These are phyloP conservation scores for Manis javanica DNA, from an alignment of 2,797 vertebrate species.

Conservation along the genomic window DNA sequence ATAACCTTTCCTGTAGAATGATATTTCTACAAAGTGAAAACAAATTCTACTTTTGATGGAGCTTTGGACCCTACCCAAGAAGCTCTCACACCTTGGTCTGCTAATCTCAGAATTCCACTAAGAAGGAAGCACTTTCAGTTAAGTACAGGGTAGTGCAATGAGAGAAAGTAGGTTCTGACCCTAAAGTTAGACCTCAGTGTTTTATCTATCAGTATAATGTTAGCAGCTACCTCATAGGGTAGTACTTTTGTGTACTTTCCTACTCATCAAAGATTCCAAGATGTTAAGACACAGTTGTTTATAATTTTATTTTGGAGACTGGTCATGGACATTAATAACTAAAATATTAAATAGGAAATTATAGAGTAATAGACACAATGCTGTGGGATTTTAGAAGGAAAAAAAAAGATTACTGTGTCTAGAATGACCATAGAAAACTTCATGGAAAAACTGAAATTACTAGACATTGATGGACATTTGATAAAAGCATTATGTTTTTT, in stretches of 20 bases:
- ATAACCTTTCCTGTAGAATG: background rate
- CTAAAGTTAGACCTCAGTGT: background rate
- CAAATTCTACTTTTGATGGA: background rate
- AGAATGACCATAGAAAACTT: background rate
- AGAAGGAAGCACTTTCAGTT: background rate
- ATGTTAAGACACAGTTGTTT: background rate
- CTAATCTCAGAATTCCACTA: background rate
- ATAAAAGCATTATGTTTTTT: background rate
- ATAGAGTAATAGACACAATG: background rate
- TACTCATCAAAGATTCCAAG: background rate
- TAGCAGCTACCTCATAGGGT: background rate
- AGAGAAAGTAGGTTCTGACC: background rate
- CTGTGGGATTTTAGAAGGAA: background rate
- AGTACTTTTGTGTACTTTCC: background rate
- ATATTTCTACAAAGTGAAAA: background rate
- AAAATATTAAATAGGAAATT: background rate
- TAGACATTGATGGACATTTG: background rate
- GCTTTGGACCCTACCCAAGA: background rate
- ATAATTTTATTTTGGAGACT: background rate
- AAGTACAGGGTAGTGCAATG: background rate
- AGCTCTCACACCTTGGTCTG: background rate
- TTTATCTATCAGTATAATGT: background rate
- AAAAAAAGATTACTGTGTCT: background rate
- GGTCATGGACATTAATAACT: background rate
- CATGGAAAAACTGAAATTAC: background rate